Evolutionary conservation across 2,113 vertebrate species (phyloP), one percentile per base, ranked within the genome.

Genomic region (Mormyrus lacerda): DNA sequence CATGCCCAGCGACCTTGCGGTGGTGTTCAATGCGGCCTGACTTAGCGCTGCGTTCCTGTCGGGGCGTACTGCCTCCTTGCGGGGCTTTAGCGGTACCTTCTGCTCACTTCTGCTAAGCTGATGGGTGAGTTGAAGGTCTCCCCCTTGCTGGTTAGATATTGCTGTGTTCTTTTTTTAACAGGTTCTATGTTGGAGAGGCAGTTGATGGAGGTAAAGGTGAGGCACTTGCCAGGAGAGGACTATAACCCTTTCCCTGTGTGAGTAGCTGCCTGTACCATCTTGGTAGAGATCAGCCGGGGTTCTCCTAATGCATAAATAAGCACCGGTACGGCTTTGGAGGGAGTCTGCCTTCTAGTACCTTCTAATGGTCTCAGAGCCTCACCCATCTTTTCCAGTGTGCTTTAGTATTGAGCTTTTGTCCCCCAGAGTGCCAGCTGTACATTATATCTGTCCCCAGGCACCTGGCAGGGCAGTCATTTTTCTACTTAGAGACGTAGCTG

Each of bases 401-500:
- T 31, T 87, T 87, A 53, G 24, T 53, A 87, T 87, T 65, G 87
- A 87, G 21, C 19, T 35, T 35, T 39, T 31, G 39, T 65, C 55
- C 51, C 35, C 73, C 13, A 91, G 90, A 92, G 92, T 91, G 35
- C 51, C 91, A 87, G 86, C 89, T 91, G 88, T 94, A 91, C 94
- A 94, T 95, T 94, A 94, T 89, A 92, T 92, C 89, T 92, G 44
- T 90, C 93, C 92, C 93, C 89, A 89, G 93, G 91, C 92, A 94
- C 94, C 91, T 92, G 91, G 89, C 58, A 91, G 91, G 31, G 91
- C 91, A 92, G 92, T 69, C 87, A 89, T 90, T 87, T 55, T 0
- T 85, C 87, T 84, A 89, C 87, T 85, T 88, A 90, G 88, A 50
- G 88, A 53, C 69, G 76, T 87, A 24, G 61, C 61, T 27, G n/a